These are phyloP conservation scores for Nycticryphes semicollaris DNA, from an alignment of 2,113 vertebrate species.

Conservation along the genomic window DNA sequence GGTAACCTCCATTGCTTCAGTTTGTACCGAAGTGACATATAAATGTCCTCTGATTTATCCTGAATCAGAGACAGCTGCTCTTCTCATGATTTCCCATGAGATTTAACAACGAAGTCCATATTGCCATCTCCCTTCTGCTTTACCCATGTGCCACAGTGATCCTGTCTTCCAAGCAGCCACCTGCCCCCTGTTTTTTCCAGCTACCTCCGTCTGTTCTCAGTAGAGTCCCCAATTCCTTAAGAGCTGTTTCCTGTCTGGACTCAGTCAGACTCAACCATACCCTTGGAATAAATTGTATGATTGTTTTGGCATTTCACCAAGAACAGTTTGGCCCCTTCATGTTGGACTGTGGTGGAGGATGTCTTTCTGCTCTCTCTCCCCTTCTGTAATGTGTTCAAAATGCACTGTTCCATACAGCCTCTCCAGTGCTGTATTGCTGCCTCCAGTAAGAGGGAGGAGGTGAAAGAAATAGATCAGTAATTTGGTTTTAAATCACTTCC, in stretches of 20 bases:
- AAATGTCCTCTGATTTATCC: neutral
- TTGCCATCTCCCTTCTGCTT: neutral
- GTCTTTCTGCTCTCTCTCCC: neutral
- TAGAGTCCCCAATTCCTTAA: neutral
- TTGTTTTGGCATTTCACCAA: neutral
- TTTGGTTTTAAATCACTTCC: constrained; percentile 63
- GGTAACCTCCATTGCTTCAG: neutral
- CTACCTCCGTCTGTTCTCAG: neutral
- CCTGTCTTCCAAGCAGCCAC: neutral
- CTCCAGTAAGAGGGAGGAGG: neutral
- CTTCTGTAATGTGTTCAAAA: neutral
- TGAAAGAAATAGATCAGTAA: constrained; percentile 6
- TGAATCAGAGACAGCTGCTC: neutral
- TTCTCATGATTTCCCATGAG: neutral
- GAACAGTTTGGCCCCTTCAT: neutral
- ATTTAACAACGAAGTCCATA: neutral
- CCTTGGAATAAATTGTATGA: neutral
- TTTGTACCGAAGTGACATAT: neutral
- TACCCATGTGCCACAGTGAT: neutral
- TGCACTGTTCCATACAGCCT: neutral
- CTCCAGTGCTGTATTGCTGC: neutral
- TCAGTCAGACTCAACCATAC: neutral
- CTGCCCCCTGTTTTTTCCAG: neutral
- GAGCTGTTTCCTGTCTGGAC: neutral
- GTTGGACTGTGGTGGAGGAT: neutral